Conservation (phyloP, 2,888 invertebrate species). For the Rhorus exstirpatorius region DNA sequence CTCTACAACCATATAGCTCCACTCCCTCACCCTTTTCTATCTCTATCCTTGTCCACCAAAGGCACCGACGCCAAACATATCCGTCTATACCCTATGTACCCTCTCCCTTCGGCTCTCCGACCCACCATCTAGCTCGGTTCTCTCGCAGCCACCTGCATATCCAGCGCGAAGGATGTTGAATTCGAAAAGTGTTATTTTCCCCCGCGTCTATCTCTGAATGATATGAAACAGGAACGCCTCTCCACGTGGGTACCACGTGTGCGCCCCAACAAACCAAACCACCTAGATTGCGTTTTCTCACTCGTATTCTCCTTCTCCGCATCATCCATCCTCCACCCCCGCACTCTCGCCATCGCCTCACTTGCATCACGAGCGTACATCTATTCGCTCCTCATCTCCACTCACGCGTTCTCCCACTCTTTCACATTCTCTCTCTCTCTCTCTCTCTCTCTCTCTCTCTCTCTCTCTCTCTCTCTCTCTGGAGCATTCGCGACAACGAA, state of each 20-base stretch:
- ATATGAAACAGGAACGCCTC: constrained; percentile 86
- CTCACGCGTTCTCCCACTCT: constrained; percentile 6
- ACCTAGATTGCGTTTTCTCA: constrained; percentile 58
- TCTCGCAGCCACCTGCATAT: constrained; percentile 46
- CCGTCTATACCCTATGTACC: constrained; percentile 13
- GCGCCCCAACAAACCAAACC: constrained; percentile 70
- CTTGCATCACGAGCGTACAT: constrained; percentile 14
- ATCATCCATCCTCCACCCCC: constrained; percentile 73
- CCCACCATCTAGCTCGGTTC: background rate
- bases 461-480: constrained; percentile 35
- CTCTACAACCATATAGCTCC: constrained; percentile 14
- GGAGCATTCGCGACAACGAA: constrained; percentile 1
- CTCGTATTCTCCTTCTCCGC: constrained; percentile 48
- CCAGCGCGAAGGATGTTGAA: constrained; percentile 84
- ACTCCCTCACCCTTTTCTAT: constrained; percentile 7
- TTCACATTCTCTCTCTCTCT: constrained; percentile 8
- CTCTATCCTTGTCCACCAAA: constrained; percentile 54
- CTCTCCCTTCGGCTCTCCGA: constrained; percentile 51
- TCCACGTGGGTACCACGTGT: constrained; percentile 85
- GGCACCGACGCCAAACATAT: constrained; percentile 31
- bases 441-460: constrained; percentile 9
- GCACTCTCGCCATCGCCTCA: constrained; percentile 67
- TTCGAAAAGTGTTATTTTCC: constrained; percentile 85
- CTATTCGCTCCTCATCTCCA: constrained; percentile 58
- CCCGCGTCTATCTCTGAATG: constrained; percentile 86